phyloP scores from a whole-genome alignment of 2,113 vertebrate species.

The Vicugna pacos region DNA sequence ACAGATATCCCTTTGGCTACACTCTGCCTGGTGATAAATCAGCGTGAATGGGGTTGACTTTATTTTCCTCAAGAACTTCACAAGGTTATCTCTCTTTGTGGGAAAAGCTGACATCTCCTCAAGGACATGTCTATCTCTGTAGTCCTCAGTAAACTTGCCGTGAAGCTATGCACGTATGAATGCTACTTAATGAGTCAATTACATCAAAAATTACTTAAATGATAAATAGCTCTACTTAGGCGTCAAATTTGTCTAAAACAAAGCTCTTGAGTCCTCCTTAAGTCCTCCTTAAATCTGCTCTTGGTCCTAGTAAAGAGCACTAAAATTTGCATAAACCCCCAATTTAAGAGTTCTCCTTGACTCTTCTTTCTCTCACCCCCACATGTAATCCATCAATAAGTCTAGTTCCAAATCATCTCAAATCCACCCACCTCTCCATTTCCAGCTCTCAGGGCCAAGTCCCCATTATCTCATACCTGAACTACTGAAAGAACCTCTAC shows the following conservation, averaged over 20 bases:
- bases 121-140: neutral
- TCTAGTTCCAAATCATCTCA: neutral
- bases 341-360: neutral
- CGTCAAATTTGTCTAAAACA: neutral
- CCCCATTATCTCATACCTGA: neutral
- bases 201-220: neutral
- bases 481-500: neutral
- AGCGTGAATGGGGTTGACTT: neutral
- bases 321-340: neutral
- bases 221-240: neutral
- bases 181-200: neutral
- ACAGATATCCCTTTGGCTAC: neutral
- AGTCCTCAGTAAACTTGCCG: neutral
- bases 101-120: neutral
- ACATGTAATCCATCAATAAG: neutral
- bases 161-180: neutral
- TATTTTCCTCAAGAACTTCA: neutral
- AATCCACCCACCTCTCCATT: neutral
- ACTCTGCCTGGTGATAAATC: neutral
- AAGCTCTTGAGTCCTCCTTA: neutral
- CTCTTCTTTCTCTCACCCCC: neutral
- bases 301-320: neutral
- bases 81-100: neutral
- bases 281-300: neutral
- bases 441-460: neutral